These are phyloP conservation scores for Sitobion miscanthi DNA, from an alignment of 1,140 invertebrate species.

Conservation along the genomic window DNA sequence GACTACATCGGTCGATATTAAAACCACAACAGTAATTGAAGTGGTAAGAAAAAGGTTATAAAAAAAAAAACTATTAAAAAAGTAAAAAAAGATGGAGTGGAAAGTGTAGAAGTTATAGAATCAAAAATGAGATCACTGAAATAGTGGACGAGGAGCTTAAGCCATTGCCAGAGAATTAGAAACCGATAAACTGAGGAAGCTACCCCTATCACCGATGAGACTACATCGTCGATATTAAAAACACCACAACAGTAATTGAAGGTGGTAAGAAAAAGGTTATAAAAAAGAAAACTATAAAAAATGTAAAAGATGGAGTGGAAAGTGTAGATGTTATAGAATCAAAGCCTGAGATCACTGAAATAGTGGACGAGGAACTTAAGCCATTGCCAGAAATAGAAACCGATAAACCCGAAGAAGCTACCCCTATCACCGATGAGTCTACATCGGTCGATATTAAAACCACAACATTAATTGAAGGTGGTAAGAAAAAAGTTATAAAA, in stretches of 20 bases:
- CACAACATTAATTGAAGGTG: background rate
- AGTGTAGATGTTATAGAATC: conserved; percentile 60
- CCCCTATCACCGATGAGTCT: background rate
- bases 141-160: background rate
- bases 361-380: conserved; percentile 37
- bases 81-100: too few relatives aligned
- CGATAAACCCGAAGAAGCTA: conserved; percentile 58
- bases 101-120: background rate
- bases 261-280: conserved; percentile 59
- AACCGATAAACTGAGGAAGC: background rate
- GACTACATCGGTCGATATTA: too few relatives aligned
- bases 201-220: background rate
- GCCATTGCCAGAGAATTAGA: background rate
- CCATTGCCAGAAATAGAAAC: conserved; percentile 57
- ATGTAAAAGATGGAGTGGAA: conserved; percentile 58
- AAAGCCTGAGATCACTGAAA: conserved; percentile 55
- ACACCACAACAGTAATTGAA: background rate
- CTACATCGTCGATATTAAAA: background rate
- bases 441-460: background rate
- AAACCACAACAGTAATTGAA: too few relatives aligned
- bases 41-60: too few relatives aligned
- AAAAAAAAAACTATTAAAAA: too few relatives aligned
- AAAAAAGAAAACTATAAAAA: conserved; percentile 60
- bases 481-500: too few relatives aligned
- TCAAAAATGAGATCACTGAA: background rate